Percentiles rank a stretch among this genome's conserved stretches.
Conservation (phyloP, 2,797 vertebrate genomes). For the Melanotaenia maccullochi region DNA sequence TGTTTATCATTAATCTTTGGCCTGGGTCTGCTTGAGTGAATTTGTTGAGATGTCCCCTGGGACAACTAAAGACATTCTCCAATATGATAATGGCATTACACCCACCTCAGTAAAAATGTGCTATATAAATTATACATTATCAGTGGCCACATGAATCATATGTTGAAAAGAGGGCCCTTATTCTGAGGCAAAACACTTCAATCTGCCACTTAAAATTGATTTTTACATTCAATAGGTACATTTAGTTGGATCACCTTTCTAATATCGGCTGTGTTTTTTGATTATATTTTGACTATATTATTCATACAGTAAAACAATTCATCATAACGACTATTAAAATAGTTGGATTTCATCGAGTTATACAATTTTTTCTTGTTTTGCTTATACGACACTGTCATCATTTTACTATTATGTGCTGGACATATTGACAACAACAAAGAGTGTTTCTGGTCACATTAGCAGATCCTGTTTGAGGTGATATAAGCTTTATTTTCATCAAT, state of each 20-base stretch:
- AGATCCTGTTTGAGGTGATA: constrained; percentile 46
- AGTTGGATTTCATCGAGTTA: constrained; percentile 50
- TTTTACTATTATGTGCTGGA: constrained; percentile 30
- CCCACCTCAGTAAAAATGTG: constrained; percentile 76
- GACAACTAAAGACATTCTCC: constrained; percentile 80
- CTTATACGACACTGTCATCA: constrained; percentile 15
- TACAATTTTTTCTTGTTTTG: constrained; percentile 23
- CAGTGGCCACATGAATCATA: constrained; percentile 69
- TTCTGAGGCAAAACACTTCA: constrained; percentile 63
- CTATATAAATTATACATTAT: constrained; percentile 86
- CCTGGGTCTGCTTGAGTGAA: constrained; percentile 75
- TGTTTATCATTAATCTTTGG: constrained; percentile 88
- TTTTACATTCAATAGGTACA: constrained; percentile 22
- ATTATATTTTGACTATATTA: constrained; percentile 60
- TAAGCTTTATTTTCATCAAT: constrained; percentile 62
- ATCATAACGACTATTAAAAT: constrained; percentile 2
- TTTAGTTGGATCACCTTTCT: constrained; percentile 51
- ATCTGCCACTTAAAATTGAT: constrained; percentile 62
- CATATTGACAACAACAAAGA: constrained; percentile 30
- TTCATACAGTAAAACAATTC: constrained; percentile 15
- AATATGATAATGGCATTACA: constrained; percentile 84
- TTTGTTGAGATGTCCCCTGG: constrained; percentile 77
- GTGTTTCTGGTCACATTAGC: constrained; percentile 44
- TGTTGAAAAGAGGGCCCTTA: constrained; percentile 79
- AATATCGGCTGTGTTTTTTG: constrained; percentile 58